Evolutionary conservation across 2,113 vertebrate genomes (phyloP), one percentile per base, ranked within the genome.

Genomic region (Ceuthmochares aereus): DNA sequence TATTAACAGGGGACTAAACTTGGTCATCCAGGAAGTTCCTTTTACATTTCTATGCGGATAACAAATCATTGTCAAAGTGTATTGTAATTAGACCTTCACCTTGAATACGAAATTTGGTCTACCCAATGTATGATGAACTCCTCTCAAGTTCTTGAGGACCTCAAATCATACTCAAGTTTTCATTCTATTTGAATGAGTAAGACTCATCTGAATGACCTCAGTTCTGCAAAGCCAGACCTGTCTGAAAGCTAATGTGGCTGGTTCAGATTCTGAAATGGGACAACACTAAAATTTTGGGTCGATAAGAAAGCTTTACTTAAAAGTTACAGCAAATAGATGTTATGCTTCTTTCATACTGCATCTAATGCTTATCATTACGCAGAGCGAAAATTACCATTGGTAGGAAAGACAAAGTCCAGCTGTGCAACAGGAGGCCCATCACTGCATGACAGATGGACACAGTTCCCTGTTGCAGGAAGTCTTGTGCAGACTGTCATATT

Each of bases 381-480:
- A 72, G 25, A 23, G 11, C 26, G 29, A 73, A 76, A 93, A 45
- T 10, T 30, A 11, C 63, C 19, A 6, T 55, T 73, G n/a, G 30
- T 45, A 58, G 27, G 42, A 90, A 75, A 82, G 45, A 14, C 14
- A 73, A 49, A 27, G 17, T 37, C 51, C 52, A 30, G 23, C 30
- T n/a, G 36, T 16, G 32, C 22, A 49, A 34, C 25, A 23, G 29
- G 54, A 92, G 4, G 29, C 55, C 37, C 49, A 37, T 63, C 2
- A 0, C 70, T 67, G 37, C 0, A 1, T 14, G 42, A 34, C 0
- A 6, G n/a, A 34, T 14, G 25, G 40, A 49, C 9, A 19, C 36
- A 21, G 14, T 60, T 69, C 29, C 10, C 23, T 59, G 9, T 32
- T 47, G 45, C 40, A 81, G 20, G 15, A 84, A 66, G 36, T 55